Conservation (phyloP, 2,888 invertebrate species). For the Xestia c-nigrum region DNA sequence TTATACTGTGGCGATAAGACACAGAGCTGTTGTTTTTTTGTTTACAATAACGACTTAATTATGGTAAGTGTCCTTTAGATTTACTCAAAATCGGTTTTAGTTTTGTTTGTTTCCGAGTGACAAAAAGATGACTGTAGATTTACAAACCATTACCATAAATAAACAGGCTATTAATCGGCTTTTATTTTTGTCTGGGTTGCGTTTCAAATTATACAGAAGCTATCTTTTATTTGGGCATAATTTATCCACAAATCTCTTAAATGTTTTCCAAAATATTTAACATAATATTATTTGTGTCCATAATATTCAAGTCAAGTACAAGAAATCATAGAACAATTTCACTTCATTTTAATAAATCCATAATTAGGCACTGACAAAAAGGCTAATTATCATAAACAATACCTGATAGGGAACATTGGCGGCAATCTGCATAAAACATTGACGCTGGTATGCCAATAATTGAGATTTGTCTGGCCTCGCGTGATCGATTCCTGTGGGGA, state of each 20-base stretch:
- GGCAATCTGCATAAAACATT: conserved; percentile 78
- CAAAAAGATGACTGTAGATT: conserved; percentile 19
- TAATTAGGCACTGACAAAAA: conserved; percentile 58
- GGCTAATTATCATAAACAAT: conserved; percentile 63
- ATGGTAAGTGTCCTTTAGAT: neutral
- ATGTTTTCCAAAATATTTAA: neutral
- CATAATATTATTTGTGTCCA: neutral
- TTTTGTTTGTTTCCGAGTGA: neutral
- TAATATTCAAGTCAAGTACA: conserved; percentile 1
- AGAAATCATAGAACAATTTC: conserved; percentile 44
- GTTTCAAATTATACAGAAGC: conserved; percentile 8
- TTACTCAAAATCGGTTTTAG: neutral
- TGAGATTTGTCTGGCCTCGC: conserved; percentile 80
- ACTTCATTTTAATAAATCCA: conserved; percentile 45
- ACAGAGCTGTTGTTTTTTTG: neutral
- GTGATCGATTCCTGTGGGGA: conserved; percentile 82
- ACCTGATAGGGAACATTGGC: conserved; percentile 65
- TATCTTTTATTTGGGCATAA: conserved; percentile 37
- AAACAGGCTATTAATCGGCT: neutral
- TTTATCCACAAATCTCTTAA: neutral
- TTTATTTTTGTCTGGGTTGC: conserved; percentile 1
- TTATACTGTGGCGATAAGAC: neutral
- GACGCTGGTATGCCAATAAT: conserved; percentile 75
- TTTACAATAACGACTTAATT: conserved; percentile 2
- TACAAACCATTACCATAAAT: conserved; percentile 36